phyloP scores from a whole-genome alignment of 1,140 invertebrate species.

The Drosophila jambulina region DNA sequence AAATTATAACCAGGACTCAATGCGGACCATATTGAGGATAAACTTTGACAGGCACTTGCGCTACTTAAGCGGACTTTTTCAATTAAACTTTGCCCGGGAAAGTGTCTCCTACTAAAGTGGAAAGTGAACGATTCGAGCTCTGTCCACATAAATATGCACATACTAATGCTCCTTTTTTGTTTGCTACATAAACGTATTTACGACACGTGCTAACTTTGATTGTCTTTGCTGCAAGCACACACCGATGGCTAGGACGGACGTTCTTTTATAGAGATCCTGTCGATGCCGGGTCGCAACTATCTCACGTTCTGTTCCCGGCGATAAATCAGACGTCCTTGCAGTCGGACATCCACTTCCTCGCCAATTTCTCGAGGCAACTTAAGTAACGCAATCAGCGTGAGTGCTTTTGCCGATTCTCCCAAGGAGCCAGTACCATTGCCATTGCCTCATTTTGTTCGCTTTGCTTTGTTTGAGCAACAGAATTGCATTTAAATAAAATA shows the following conservation, averaged over 20 bases:
- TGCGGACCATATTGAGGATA: background rate
- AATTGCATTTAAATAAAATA: constrained; percentile 57
- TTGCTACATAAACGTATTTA: constrained; percentile 58
- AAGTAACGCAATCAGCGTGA: constrained; percentile 69
- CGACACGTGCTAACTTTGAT: constrained; percentile 65
- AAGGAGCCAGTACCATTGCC: background rate
- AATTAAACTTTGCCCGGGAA: constrained; percentile 51
- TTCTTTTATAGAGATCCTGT: constrained; percentile 34
- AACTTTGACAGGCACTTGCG: constrained; percentile 1
- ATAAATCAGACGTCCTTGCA: constrained; percentile 65
- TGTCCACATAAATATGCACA: constrained; percentile 59
- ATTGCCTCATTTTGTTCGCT: constrained; percentile 13
- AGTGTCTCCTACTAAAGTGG: constrained; percentile 7
- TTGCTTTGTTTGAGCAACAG: constrained; percentile 26
- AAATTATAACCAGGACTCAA: background rate
- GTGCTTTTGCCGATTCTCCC: constrained; percentile 64
- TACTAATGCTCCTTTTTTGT: constrained; percentile 44
- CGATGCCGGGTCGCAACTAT: constrained; percentile 53
- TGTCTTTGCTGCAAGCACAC: constrained; percentile 46
- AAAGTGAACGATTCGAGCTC: constrained; percentile 39
- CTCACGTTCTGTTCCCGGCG: constrained; percentile 56
- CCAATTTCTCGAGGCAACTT: constrained; percentile 49
- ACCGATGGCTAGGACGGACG: constrained; percentile 12
- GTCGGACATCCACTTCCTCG: constrained; percentile 17
- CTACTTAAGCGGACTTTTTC: constrained; percentile 22